phyloP scores from a whole-genome alignment of 2,113 vertebrate genomes.

The Lanius collurio region DNA sequence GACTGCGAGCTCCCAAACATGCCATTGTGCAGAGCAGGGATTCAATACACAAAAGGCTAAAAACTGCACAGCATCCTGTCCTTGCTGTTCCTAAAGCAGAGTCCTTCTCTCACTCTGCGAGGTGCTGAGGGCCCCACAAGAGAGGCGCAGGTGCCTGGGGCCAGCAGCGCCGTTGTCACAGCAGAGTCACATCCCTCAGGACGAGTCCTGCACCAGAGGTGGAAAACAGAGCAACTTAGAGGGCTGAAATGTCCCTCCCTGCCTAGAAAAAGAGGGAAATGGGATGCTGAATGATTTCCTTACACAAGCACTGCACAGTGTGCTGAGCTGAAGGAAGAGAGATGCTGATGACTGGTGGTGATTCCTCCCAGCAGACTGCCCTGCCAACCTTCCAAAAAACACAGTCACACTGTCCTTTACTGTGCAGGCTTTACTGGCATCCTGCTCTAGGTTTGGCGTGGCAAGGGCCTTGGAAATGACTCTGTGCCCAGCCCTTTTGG shows the following conservation, averaged over 20 bases:
- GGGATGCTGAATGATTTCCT: background rate
- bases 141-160: background rate
- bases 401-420: background rate
- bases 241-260: background rate
- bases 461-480: background rate
- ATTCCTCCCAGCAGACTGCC: background rate
- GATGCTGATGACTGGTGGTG: background rate
- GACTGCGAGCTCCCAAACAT: background rate
- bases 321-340: background rate
- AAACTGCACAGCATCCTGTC: conserved; percentile 65
- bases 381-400: background rate
- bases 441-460: background rate
- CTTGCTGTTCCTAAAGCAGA: background rate
- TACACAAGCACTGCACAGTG: background rate
- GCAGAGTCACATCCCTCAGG: background rate
- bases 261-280: background rate
- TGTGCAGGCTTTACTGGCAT: background rate
- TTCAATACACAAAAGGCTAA: conserved; percentile 66
- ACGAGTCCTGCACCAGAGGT: background rate
- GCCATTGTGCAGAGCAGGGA: conserved; percentile 40
- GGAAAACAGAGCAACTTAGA: background rate
- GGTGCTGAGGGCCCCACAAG: background rate
- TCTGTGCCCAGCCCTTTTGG: background rate
- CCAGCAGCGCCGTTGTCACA: background rate
- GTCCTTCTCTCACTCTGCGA: background rate